Base-by-base conservation (phyloP, 2,113 vertebrate species). In the Indicator maculatus region DNA sequence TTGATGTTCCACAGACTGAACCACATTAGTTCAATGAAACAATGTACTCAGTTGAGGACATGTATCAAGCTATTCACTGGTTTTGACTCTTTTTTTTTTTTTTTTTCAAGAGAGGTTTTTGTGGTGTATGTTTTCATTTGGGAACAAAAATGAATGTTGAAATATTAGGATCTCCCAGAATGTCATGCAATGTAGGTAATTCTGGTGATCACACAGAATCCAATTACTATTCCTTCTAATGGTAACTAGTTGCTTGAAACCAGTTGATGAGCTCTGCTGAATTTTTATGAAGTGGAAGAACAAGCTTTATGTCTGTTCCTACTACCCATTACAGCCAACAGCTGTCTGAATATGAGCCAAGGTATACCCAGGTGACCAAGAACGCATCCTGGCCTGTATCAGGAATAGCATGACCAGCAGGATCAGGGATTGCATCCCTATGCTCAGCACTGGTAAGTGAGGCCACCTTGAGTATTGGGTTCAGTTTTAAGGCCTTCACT, bases 1-100 rank as follows among this genome's bases (percentile, higher is more conserved):
- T 33, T 58, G 31, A 30, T 55, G 14, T 63, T 74, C 81, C 60
- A 89, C n/a, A 86, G 45, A 41, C 70, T 0, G 0, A 88, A 86
- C 12, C 4, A 47, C 0, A 2, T 44, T 45, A 83, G 17, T 44
- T 77, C 64, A 75, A 39, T 18, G 75, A 76, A 80, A 20, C 20
- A 72, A 11, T 0, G 0, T 18, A 38, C 72, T 36, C 41, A 31
- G 8, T 36, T 65, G 7, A 15, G 5, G 38, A 17, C 23, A 36
- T 16, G 26, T 18, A 38, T 30, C 19, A 27, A 60, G 14, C 12
- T 23, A 76, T 90, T 61, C 31, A 3, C 33, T 61, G 47, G 13
- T 39, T 28, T 28, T 56, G 16, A 16, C 10, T 56, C 16, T 9
- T 30, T 56, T 15, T 30, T 38, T 18, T 45, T 52, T 36, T 56